These are phyloP conservation scores for Argyrosomus japonicus DNA, from an alignment of 2,113 vertebrate species.

Conservation along the genomic window DNA sequence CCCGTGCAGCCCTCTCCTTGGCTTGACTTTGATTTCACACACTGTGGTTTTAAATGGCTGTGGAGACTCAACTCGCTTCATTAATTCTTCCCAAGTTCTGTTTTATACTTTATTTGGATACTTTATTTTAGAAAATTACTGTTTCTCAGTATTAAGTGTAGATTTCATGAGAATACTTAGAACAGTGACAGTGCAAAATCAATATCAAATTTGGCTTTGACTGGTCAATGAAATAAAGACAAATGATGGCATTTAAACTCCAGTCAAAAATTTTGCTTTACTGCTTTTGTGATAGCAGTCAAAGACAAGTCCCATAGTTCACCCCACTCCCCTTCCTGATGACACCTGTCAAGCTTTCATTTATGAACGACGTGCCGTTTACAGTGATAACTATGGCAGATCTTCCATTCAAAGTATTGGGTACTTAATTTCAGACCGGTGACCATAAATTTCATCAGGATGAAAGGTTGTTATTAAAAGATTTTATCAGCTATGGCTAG, in stretches of 20 bases:
- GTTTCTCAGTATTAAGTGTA: neutral
- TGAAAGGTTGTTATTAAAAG: neutral
- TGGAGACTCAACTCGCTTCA: slow-evolving; percentile 8
- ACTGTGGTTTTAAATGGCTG: slow-evolving; percentile 34
- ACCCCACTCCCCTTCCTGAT: too few relatives aligned
- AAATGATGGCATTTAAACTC: too few relatives aligned
- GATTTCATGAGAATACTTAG: neutral
- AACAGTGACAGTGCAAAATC: neutral
- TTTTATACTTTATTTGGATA: neutral
- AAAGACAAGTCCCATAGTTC: too few relatives aligned
- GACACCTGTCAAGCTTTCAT: too few relatives aligned
- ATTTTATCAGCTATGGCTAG: neutral
- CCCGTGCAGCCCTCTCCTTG: slow-evolving; percentile 51
- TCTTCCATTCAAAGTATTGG: too few relatives aligned
- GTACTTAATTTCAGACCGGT: neutral
- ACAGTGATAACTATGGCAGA: too few relatives aligned
- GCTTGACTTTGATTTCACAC: slow-evolving; percentile 59
- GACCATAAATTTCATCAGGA: neutral
- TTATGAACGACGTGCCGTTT: too few relatives aligned
- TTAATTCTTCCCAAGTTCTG: slow-evolving; percentile 18
- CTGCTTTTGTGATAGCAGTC: too few relatives aligned
- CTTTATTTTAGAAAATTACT: neutral
- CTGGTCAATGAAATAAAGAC: too few relatives aligned
- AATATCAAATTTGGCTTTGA: neutral
- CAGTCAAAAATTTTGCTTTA: too few relatives aligned